Evolutionary conservation across 2,113 vertebrate genomes (phyloP).

Genomic region (Alaudala cheleensis): DNA sequence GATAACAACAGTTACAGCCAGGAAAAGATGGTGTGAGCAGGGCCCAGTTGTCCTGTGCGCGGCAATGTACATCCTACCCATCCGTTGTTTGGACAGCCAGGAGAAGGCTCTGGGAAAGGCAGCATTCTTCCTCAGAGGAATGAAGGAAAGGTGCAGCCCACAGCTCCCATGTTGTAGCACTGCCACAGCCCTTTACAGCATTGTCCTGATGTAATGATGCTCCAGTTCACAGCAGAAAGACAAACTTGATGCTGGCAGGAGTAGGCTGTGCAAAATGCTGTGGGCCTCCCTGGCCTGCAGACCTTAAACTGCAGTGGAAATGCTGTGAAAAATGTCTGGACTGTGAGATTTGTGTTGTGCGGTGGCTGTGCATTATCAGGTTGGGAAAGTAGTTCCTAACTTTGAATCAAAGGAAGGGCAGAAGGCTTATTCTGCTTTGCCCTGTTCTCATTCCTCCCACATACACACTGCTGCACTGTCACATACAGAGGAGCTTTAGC

Average conservation of each 20-base stretch:
- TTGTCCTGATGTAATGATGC: neutral
- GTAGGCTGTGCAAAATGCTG: neutral
- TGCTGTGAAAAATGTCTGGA: neutral
- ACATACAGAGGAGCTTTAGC: neutral
- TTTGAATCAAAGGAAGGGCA: neutral
- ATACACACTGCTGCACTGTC: neutral
- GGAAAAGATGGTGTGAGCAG: neutral
- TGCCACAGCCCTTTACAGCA: neutral
- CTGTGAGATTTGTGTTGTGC: neutral
- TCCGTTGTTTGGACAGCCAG: neutral
- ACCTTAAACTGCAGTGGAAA: neutral
- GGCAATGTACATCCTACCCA: too few species aligned
- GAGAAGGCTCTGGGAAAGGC: neutral
- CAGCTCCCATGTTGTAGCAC: fast-evolving
- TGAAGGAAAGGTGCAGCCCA: neutral
- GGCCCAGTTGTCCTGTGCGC: neutral
- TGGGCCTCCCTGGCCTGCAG: neutral
- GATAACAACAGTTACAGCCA: neutral
- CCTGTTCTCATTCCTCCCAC: neutral
- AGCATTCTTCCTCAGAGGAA: neutral
- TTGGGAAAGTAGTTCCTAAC: neutral
- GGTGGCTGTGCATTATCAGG: neutral
- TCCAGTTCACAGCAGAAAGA: neutral
- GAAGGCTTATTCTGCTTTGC: neutral
- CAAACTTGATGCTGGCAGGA: neutral